Evolutionary conservation across 2,797 vertebrate genomes (phyloP), one percentile per base, ranked within the genome.

Genomic region (Girardinus metallicus): DNA sequence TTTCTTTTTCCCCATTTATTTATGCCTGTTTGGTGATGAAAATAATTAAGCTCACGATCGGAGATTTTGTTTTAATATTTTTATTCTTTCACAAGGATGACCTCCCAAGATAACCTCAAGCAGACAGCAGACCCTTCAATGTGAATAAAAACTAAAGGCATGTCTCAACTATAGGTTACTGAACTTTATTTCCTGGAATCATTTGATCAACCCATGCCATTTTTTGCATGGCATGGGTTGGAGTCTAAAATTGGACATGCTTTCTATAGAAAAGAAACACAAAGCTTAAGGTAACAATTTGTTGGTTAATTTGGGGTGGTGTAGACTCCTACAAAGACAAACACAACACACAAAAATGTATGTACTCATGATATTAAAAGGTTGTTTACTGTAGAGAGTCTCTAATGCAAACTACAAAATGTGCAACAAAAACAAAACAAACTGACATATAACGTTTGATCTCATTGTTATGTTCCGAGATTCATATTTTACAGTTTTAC

Each of bases 401-500:
- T 47, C 9, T 23, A 49, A 18, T 51, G 1, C 34, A 41, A 77
- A 26, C 18, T 83, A 60, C 29, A 55, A 21, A 64, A 64, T 36
- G 36, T 18, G 6, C 31, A 62, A 62, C 15, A 15, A 81, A 66
- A 21, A 23, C 29, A 44, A 81, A 41, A 10, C 36, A 62, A 36
- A 13, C 41, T 73, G 62, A 60, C 39, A 62, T 7, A n/a, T 66
- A 39, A 11, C 66, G 49, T 46, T n/a, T 21, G 47, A 12, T 64
- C 21, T 83, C 66, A 74, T 31, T 74, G 41, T 26, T 12, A 23
- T 44, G 71, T 49, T 68, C 41, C 31, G 62, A 51, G 49, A n/a
- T 68, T 41, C 57, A 74, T 68, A 46, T 53, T 68, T 79, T 23
- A 78, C 77, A 78, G 77, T 83, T 82, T 44, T 46, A 49, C n/a